phyloP scores from a whole-genome alignment of 2,113 vertebrate genomes.

The Eupsittula cactorum region DNA sequence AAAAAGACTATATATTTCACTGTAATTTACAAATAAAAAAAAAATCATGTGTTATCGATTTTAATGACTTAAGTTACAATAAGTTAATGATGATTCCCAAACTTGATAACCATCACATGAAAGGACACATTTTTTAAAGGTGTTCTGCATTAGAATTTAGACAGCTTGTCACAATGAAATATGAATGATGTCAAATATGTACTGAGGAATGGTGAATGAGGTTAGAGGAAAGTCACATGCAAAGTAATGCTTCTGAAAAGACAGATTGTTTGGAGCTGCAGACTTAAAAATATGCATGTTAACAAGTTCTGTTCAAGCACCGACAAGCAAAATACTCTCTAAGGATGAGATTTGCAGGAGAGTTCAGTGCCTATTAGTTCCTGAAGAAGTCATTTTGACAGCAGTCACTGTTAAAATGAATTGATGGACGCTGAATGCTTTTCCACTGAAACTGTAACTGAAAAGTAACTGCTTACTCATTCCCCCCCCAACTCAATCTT shows the following conservation, averaged over 20 bases:
- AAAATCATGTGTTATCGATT: not conserved
- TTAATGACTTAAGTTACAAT: slow-evolving; percentile 3
- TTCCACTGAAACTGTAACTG: not conserved
- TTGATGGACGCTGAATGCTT: not conserved
- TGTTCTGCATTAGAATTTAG: slow-evolving; percentile 33
- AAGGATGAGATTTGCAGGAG: not conserved
- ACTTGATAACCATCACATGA: not conserved
- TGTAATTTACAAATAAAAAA: not conserved
- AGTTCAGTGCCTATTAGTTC: not conserved
- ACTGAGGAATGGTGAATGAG: slow-evolving; percentile 12
- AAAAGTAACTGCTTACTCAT: not conserved
- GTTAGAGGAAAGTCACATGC: slow-evolving; percentile 21
- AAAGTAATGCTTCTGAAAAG: slow-evolving; percentile 4
- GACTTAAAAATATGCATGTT: not conserved
- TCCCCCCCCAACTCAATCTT: rapidly evolving
- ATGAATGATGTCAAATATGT: slow-evolving; percentile 27
- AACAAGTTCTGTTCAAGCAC: not conserved
- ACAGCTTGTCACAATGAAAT: slow-evolving; percentile 27
- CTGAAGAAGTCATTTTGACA: not conserved
- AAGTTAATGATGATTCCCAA: slow-evolving; percentile 41
- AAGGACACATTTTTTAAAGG: not conserved
- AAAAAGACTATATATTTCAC: not conserved
- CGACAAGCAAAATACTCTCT: not conserved
- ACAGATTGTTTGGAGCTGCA: not conserved
- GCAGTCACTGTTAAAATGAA: not conserved